Evolutionary conservation across 2,113 vertebrate species (phyloP).

Genomic region (Chloebia gouldiae): DNA sequence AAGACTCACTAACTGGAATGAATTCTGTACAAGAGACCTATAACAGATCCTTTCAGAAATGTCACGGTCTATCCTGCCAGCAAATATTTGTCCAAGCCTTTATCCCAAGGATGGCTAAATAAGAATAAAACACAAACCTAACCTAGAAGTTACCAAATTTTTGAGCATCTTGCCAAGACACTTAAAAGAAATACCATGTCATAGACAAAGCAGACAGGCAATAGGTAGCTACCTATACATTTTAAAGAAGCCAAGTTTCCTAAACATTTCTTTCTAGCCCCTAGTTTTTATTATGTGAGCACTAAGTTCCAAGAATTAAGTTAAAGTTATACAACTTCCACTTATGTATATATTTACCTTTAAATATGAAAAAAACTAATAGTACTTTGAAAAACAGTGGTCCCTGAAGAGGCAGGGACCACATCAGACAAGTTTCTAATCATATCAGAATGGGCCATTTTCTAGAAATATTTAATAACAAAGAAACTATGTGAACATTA

Average conservation of each 20-base stretch:
- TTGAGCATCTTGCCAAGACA: background rate
- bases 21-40: background rate
- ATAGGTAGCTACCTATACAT: background rate
- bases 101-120: background rate
- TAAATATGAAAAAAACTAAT: background rate
- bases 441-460: background rate
- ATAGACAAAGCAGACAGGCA: background rate
- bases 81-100: background rate
- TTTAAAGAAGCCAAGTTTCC: background rate
- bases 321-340: background rate
- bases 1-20: background rate
- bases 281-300: background rate
- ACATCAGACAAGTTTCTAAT: background rate
- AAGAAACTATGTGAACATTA: background rate
- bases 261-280: background rate
- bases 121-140: background rate
- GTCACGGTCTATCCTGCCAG: background rate
- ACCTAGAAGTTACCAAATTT: background rate
- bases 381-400: background rate
- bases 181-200: background rate
- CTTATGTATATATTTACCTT: background rate
- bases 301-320: background rate
- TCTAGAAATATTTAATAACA: background rate
- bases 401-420: too few species aligned
- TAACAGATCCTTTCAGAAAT: background rate